Evolutionary conservation across 2,113 vertebrate genomes (phyloP), one percentile per base, ranked within the genome.

Genomic region (Baryphthengus martii): DNA sequence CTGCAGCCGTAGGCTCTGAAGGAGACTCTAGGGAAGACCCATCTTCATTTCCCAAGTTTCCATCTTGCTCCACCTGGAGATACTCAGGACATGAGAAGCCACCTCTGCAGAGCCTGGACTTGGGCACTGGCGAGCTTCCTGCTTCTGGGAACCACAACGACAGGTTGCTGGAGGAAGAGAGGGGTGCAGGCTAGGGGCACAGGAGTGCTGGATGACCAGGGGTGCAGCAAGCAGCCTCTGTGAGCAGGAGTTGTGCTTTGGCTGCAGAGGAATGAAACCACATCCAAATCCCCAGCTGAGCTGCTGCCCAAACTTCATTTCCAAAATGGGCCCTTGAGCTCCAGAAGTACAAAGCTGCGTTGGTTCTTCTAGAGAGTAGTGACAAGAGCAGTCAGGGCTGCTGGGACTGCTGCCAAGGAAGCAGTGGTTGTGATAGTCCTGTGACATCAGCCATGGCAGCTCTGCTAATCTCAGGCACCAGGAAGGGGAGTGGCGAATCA

Each of bases 91-190:
- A 31, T 35, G 35, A 84, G 42, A 63, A 65, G 31, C 33, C 35
- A 29, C 49, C 21, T 37, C 40, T 71, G 31, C 33, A 39, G 50
- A 45, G 28, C 19, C 53, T 11, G 6, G n/a, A 25, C 15, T 20
- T 49, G n/a, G 29, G 13, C 44, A 28, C 44, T 15, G 31, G 14
- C 24, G 40, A 33, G 17, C 13, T 70, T 7, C 11, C 40, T 18
- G 19, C 31, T 28, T 33, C 11, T 7, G 42, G 33, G 12, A n/a
- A 44, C 33, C 23, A 4, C 11, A 23, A 9, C 40, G 63, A 26
- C 0, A 0, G 17, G 44, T 35, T 6, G 0, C 56, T 11, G 40
- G 8, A 47, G 50, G 8, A 39, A 39, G 6, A 61, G 49, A 13
- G 8, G 6, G 7, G 10, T 1, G 2, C 12, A 25, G 55, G 23